Evolutionary conservation across 2,888 invertebrate genomes (phyloP), one percentile per base, ranked within the genome.

Genomic region (Nomada flava): DNA sequence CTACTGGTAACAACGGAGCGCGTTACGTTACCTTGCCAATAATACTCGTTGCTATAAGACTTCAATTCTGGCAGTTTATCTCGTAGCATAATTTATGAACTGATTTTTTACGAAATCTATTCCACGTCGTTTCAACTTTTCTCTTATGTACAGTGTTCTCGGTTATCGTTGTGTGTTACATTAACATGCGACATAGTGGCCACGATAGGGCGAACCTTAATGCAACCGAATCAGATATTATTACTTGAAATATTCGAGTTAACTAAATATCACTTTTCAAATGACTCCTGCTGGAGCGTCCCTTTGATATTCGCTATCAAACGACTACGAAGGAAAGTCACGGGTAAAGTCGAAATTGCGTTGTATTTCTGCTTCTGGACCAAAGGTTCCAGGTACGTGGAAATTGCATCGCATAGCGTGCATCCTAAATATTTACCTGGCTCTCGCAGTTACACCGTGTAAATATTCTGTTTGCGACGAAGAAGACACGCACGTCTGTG

Each of bases 341-440:
- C 63, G 69, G 83, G 78, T 67, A 52, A 67, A 65, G 72, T 84
- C 75, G 81, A 86, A 86, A 86, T 86, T 83, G 83, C 85, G 79
- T 83, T 88, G 82, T 83, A 85, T 84, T 82, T 86, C 82, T 79
- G 70, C 78, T 76, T 86, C 59, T 81, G 71, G 67, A 75, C 68
- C 67, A 69, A 74, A 59, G 57, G 50, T 53, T 60, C 74, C 71
- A 67, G 26, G 53, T 44, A 70, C 77, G 77, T 53, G 83, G 87
- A 88, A 89, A 89, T 89, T 89, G 84, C 87, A 71, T 79, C 69
- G 78, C 87, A 74, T 79, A 83, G 79, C 82, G 84, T 79, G 87
- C 87, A 87, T 86, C 83, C 89, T 89, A 90, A 89, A 89, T 89
- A 89, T 89, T 89, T 89, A 85, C 89, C 76, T 68, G 83, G 82